These are phyloP conservation scores for Phytoseiulus persimilis DNA, from an alignment of 2,888 invertebrate species.

Conservation along the genomic window DNA sequence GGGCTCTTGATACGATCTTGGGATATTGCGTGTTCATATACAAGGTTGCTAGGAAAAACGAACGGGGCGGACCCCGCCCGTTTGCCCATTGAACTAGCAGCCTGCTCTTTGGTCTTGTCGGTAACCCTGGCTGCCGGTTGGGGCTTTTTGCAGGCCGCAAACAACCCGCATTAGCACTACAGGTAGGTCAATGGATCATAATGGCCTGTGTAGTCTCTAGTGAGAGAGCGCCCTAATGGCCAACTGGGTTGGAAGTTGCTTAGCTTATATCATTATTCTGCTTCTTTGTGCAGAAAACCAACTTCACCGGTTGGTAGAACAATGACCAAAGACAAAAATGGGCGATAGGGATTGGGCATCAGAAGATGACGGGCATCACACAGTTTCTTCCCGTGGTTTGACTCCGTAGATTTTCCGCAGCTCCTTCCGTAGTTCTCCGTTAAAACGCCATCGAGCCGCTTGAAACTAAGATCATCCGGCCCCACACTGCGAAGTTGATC, in stretches of 20 bases:
- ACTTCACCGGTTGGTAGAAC: not conserved
- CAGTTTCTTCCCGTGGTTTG: too few relatives aligned
- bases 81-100: not conserved
- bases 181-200: conserved; percentile 38
- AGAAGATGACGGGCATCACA: too few relatives aligned
- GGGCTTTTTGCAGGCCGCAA: not conserved
- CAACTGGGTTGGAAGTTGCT: not conserved
- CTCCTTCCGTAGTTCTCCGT: too few relatives aligned
- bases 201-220: conserved; percentile 16
- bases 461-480: too few relatives aligned
- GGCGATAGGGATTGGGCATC: not conserved
- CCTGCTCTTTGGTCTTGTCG: not conserved
- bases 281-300: not conserved
- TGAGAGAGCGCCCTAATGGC: not conserved
- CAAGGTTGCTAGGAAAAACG: not conserved
- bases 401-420: too few relatives aligned
- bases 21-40: conserved; percentile 5
- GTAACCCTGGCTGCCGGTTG: not conserved
- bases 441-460: too few relatives aligned
- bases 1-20: not conserved
- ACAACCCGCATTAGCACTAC: conserved; percentile 30
- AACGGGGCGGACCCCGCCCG: not conserved
- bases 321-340: not conserved
- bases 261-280: not conserved
- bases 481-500: too few relatives aligned